Percentiles rank a stretch among this genome's conserved stretches.
These are phyloP conservation scores for Numenius arquata DNA, from an alignment of 2,113 vertebrate species.

Conservation along the genomic window DNA sequence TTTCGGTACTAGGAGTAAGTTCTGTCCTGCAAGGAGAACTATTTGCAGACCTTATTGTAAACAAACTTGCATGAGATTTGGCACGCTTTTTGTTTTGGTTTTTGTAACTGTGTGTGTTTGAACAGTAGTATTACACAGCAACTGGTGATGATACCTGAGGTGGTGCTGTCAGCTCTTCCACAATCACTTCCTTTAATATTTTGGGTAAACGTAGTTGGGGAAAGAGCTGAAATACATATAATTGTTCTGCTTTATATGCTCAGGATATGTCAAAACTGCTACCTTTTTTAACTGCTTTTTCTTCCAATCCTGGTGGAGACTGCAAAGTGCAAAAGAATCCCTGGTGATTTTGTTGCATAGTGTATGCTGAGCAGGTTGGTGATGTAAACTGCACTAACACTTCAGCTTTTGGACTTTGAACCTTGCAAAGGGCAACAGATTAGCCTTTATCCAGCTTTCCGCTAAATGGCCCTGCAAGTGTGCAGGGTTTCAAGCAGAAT, in stretches of 20 bases:
- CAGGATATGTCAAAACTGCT: neutral
- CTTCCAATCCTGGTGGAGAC: neutral
- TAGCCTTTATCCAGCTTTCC: neutral
- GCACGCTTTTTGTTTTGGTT: neutral
- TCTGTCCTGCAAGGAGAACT: neutral
- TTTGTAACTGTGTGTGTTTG: neutral
- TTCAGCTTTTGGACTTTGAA: neutral
- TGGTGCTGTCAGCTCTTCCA: neutral
- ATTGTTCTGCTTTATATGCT: neutral
- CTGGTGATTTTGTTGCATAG: neutral
- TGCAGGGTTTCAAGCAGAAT: neutral
- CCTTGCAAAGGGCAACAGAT: neutral
- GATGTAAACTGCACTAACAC: neutral
- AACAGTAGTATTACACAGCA: neutral
- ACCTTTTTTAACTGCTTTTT: neutral
- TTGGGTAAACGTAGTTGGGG: neutral
- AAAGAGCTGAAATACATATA: neutral
- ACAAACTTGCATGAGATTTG: neutral
- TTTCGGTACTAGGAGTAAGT: neutral
- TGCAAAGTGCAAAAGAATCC: neutral
- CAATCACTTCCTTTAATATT: neutral
- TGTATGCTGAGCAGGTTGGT: accelerated
- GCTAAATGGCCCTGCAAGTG: neutral
- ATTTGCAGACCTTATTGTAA: neutral
- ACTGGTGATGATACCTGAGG: accelerated